phyloP scores from a whole-genome alignment of 2,888 invertebrate genomes.

The Agriopis leucophaearia region DNA sequence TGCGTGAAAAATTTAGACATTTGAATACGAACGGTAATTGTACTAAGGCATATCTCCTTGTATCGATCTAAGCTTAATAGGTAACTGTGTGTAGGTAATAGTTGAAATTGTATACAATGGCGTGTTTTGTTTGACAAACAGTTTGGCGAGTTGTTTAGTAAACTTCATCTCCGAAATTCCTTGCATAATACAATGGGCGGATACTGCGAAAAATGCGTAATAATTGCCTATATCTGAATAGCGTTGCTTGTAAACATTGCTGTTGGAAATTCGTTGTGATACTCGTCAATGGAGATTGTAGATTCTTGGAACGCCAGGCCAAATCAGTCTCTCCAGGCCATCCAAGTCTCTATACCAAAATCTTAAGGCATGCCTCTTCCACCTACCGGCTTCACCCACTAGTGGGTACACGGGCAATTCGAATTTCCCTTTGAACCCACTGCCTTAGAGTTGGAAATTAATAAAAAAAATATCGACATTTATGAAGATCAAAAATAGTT shows the following conservation, averaged over 20 bases:
- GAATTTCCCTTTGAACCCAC: too few species aligned
- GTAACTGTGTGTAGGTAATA: background rate
- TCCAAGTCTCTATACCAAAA: too few species aligned
- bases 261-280: background rate
- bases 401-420: too few species aligned
- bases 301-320: background rate
- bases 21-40: too few species aligned
- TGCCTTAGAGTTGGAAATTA: too few species aligned
- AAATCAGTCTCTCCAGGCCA: background rate
- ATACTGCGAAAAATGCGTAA: slow-evolving; percentile 23
- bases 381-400: too few species aligned
- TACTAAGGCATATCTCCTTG: background rate
- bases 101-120: slow-evolving; percentile 38
- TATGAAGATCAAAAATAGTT: too few species aligned
- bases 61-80: background rate
- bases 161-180: slow-evolving; percentile 39
- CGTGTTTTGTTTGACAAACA: slow-evolving; percentile 26
- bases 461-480: too few species aligned
- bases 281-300: background rate
- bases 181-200: slow-evolving; percentile 36
- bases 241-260: slow-evolving; percentile 27
- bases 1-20: too few species aligned
- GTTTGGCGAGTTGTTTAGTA: slow-evolving; percentile 32
- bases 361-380: too few species aligned
- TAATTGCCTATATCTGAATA: slow-evolving; percentile 15